phyloP scores from a whole-genome alignment of 2,888 invertebrate species.

The Chrysolina oricalcia region DNA sequence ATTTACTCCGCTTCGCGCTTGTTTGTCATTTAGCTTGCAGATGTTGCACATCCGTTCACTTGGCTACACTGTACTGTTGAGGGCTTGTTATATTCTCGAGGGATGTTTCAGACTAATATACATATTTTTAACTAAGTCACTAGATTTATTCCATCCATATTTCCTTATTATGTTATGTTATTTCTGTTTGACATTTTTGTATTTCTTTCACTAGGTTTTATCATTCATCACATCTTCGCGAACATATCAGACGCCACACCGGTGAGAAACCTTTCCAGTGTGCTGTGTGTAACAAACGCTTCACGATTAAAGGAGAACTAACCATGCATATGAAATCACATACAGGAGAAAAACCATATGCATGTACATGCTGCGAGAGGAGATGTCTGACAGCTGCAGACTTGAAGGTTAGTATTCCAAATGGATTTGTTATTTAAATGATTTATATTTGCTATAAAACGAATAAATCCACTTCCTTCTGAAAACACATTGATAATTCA shows the following conservation, averaged over 20 bases:
- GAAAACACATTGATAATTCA: no score
- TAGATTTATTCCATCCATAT: no score
- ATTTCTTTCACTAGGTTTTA: slow-evolving; percentile 60
- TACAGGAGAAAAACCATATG: slow-evolving; percentile 73
- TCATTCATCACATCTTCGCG: slow-evolving; percentile 68
- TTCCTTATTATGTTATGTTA: background rate
- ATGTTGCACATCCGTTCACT: no score
- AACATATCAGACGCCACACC: slow-evolving; percentile 68
- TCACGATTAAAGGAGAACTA: slow-evolving; percentile 68
- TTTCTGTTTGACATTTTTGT: background rate
- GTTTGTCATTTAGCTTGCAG: no score
- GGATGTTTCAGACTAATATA: no score
- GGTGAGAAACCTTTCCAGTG: slow-evolving; percentile 70
- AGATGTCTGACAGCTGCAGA: slow-evolving; percentile 74
- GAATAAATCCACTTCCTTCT: no score
- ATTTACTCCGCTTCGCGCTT: no score
- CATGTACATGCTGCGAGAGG: slow-evolving; percentile 72
- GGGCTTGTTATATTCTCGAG: no score
- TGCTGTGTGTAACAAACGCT: slow-evolving; percentile 67
- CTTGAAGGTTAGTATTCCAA: slow-evolving; percentile 62
- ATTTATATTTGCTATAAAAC: no score
- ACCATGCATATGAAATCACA: slow-evolving; percentile 75
- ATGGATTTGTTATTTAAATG: no score
- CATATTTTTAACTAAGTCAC: no score
- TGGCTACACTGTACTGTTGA: no score